Conservation (phyloP, 2,797 vertebrate species). For the Pteropus rufus region DNA sequence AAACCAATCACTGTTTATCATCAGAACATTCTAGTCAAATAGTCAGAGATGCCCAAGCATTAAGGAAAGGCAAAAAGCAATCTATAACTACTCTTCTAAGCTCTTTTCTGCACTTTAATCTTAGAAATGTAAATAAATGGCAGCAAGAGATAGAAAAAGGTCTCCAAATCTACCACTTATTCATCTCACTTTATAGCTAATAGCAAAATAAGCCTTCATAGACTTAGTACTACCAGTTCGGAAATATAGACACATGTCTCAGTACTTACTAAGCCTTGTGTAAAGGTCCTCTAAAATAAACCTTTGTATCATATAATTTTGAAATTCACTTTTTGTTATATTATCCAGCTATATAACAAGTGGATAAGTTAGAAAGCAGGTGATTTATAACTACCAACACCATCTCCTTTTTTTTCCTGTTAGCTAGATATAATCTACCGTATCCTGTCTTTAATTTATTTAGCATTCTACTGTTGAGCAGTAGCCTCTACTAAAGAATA, state of each 20-base stretch:
- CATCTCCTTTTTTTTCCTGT: background rate
- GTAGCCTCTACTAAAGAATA: slow-evolving; percentile 42
- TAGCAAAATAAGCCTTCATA: slow-evolving; percentile 1
- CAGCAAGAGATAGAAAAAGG: background rate
- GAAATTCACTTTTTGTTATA: background rate
- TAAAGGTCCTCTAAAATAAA: background rate
- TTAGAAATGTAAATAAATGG: background rate
- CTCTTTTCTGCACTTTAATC: background rate
- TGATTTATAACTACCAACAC: background rate
- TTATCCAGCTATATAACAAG: background rate
- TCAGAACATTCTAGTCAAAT: background rate
- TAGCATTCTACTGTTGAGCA: slow-evolving; percentile 54
- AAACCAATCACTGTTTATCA: background rate
- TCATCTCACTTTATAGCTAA: background rate
- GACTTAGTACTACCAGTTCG: background rate
- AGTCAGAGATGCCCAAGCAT: background rate
- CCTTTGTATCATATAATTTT: background rate
- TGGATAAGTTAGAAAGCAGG: background rate
- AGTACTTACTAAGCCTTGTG: background rate
- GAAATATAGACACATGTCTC: background rate
- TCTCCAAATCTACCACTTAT: background rate
- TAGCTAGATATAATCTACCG: background rate
- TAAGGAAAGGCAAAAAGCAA: background rate
- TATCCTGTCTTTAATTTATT: slow-evolving; percentile 39
- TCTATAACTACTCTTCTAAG: background rate